Evolutionary conservation across 1,140 invertebrate genomes (phyloP), one percentile per base, ranked within the genome.

Genomic region (Hypsibius dujardini): DNA sequence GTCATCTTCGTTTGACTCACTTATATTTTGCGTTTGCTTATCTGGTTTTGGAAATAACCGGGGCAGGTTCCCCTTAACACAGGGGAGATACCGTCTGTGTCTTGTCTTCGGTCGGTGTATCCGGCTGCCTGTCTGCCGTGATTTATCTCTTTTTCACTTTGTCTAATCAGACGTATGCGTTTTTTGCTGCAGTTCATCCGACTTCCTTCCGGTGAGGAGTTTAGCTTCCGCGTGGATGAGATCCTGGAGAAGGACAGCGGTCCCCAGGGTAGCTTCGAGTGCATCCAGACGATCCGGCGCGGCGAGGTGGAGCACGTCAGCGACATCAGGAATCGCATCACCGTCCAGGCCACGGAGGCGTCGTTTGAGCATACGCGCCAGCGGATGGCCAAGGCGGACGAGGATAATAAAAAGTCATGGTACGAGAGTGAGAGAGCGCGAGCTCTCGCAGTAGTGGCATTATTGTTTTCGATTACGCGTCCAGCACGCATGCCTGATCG

Each of bases 361-460:
- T 67, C 62, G 3, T 67, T 67, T 40, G 42, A 40, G 12, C 3
- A 12, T 42, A 67, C 62, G 62, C 12, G 40, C 3, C 12, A 67
- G 40, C 12, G 42, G 40, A 67, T 67, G 62, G 40, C 62, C 7
- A 3, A 12, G 12, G 62, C 62, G 7, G 62, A 67, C 42, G 40
- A 67, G 45, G 62, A 67, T 12, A 67, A 7, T 42, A 67, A 67
- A 42, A 67, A 45, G 45, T 42, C 12, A 67, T 67, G 62, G 62
- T 67, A 7, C 42, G 62, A 28, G 28, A 28, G 28, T 28, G 28
- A 28, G 28, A 28, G 28, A 28, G 28, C 28, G 28, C 28, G 28
- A 28, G 28, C 28, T 28, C 28, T 28, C 28, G 28, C 28, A 28
- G 28, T 28, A 28, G 28, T 28, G 28, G 28, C 28, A 28, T 28